Conservation (phyloP, 2,797 vertebrate species). For the Lophotriccus pileatus region DNA sequence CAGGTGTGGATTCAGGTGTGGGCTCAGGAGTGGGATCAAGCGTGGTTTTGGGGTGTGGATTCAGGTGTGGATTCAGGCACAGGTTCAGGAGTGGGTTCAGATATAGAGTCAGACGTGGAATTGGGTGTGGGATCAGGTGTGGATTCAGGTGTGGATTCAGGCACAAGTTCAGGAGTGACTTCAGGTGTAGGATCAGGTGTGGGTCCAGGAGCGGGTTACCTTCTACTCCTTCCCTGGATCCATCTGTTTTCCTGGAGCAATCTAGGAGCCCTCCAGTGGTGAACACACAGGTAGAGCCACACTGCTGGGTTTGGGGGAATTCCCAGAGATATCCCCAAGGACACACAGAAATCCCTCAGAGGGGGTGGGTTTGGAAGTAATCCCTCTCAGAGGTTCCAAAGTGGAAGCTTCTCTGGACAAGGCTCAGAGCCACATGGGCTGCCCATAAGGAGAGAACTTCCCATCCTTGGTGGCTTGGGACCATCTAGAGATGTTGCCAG, state of each 20-base stretch:
- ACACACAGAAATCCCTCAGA: background rate
- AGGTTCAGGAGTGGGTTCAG: background rate
- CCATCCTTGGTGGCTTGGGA: background rate
- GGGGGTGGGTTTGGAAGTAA: fast-evolving
- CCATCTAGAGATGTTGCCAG: background rate
- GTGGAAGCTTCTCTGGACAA: fast-evolving
- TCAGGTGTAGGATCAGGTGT: background rate
- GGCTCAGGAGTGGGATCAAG: no score
- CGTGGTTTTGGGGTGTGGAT: background rate
- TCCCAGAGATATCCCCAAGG: background rate
- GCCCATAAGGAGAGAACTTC: background rate
- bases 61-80: background rate
- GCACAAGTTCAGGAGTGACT: background rate
- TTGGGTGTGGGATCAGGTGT: background rate
- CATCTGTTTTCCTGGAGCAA: background rate
- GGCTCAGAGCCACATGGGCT: fast-evolving
- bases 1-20: background rate
- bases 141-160: background rate
- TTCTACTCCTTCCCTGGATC: background rate
- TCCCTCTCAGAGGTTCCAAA: background rate
- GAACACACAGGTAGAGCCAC: fast-evolving
- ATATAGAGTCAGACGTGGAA: background rate
- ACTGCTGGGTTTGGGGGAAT: background rate
- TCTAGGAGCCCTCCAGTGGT: background rate
- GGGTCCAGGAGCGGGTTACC: background rate